Percentiles rank a stretch among this genome's conserved stretches.
These are phyloP conservation scores for Decapterus maruadsi DNA, from an alignment of 2,797 vertebrate genomes.

Conservation along the genomic window DNA sequence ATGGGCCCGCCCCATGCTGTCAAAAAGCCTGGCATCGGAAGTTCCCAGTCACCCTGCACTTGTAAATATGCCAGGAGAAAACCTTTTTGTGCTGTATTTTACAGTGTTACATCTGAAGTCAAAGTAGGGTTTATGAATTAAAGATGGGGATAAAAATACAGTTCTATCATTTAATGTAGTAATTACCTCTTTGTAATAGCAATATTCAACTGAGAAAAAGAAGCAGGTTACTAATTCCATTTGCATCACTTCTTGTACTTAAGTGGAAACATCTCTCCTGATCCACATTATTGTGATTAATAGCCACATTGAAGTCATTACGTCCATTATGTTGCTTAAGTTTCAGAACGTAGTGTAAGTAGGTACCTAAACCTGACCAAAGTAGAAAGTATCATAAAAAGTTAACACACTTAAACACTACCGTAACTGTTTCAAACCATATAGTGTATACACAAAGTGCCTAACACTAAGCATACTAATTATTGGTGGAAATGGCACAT, in stretches of 20 bases:
- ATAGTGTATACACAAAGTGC: slow-evolving; percentile 1
- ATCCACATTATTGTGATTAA: background rate
- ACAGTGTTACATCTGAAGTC: slow-evolving; percentile 32
- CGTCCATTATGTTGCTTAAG: background rate
- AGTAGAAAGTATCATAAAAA: background rate
- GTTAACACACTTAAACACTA: background rate
- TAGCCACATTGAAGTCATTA: background rate
- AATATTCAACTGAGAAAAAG: background rate
- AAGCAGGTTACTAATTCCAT: background rate
- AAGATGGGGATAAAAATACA: background rate
- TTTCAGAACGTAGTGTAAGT: too few relatives aligned
- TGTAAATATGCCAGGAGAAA: slow-evolving; percentile 66
- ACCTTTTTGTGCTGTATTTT: slow-evolving; percentile 33
- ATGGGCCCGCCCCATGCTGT: slow-evolving; percentile 58
- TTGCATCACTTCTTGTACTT: background rate
- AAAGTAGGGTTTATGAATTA: slow-evolving; percentile 37
- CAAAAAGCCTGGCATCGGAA: slow-evolving; percentile 54
- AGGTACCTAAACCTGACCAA: background rate
- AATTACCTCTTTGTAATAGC: background rate
- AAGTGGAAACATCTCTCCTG: background rate
- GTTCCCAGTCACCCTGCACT: slow-evolving; percentile 46
- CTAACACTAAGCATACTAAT: slow-evolving; percentile 28
- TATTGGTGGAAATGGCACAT: slow-evolving; percentile 29
- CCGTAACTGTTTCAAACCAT: background rate
- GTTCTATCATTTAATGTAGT: background rate